A percentile compares a stretch with the other conserved stretches of the same genome.
phyloP scores from a whole-genome alignment of 2,888 invertebrate genomes.

The Pemphredon lugubris region DNA sequence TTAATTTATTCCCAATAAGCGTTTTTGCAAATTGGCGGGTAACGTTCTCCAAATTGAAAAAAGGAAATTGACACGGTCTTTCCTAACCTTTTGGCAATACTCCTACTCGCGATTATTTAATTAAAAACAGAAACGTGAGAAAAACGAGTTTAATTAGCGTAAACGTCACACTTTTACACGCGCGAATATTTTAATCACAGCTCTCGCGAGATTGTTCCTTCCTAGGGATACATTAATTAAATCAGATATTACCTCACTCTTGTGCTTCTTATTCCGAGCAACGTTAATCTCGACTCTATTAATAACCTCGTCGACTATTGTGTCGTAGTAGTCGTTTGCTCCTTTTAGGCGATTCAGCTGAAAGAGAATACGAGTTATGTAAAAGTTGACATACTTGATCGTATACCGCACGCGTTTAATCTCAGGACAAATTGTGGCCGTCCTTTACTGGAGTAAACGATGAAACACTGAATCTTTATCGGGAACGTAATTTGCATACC shows the following conservation, averaged over 20 bases:
- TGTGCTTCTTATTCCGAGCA: constrained; percentile 82
- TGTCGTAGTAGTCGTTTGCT: constrained; percentile 16
- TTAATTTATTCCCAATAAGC: no score
- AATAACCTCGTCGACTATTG: constrained; percentile 80
- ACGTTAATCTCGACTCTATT: constrained; percentile 83
- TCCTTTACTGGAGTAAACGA: not conserved
- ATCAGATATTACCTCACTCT: constrained; percentile 34
- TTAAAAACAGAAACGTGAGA: no score
- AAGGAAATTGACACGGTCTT: no score
- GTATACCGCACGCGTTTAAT: not conserved
- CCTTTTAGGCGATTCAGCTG: constrained; percentile 28
- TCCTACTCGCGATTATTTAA: no score
- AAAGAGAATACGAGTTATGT: constrained; percentile 1
- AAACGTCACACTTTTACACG: no score
- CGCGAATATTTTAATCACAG: no score
- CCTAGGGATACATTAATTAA: not conserved
- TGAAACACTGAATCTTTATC: not conserved
- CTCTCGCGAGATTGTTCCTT: not conserved
- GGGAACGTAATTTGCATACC: constrained; percentile 41
- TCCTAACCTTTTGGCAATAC: no score
- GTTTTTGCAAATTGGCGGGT: no score
- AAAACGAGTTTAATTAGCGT: no score
- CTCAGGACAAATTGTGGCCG: not conserved
- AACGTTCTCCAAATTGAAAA: no score
- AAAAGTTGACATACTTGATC: constrained; percentile 7